A percentile compares a stretch with the other conserved stretches of the same genome.
Conservation (phyloP, 2,888 invertebrate species). For the Yponomeuta plumbellus region DNA sequence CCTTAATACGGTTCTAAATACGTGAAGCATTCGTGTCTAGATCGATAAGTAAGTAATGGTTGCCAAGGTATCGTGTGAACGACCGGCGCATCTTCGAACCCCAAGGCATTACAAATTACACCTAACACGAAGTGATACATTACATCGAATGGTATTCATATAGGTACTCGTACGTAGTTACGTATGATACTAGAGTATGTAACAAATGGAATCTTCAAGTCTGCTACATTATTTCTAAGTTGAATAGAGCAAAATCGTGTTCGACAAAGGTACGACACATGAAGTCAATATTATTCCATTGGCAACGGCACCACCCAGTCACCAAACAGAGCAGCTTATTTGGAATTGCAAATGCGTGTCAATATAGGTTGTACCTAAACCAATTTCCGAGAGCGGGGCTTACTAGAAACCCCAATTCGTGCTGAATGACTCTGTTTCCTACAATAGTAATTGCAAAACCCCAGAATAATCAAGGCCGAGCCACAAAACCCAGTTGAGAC, state of each 20-base stretch:
- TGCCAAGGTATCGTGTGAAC: conserved; percentile 1
- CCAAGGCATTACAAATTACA: conserved; percentile 12
- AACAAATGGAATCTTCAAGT: background rate
- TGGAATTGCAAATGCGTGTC: background rate
- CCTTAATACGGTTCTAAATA: conserved; percentile 7
- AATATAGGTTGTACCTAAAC: conserved; percentile 12
- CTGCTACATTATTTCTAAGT: too few relatives aligned
- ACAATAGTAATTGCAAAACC: conserved; percentile 39
- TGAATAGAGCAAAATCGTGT: too few relatives aligned
- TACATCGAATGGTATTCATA: background rate
- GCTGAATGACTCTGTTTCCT: conserved; percentile 27
- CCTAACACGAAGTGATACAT: conserved; percentile 8
- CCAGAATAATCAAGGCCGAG: conserved; percentile 36
- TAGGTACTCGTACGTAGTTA: background rate
- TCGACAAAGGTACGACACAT: background rate
- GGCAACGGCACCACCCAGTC: background rate
- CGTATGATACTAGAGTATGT: background rate
- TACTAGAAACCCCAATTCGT: conserved; percentile 8
- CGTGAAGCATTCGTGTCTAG: conserved; percentile 9
- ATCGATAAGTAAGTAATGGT: conserved; percentile 13
- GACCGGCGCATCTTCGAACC: conserved; percentile 12
- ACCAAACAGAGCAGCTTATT: background rate
- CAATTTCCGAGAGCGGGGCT: conserved; percentile 22
- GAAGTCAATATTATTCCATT: background rate
- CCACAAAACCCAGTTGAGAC: conserved; percentile 34